phyloP scores from a whole-genome alignment of 2,113 vertebrate species.

The Halichoerus grypus region DNA sequence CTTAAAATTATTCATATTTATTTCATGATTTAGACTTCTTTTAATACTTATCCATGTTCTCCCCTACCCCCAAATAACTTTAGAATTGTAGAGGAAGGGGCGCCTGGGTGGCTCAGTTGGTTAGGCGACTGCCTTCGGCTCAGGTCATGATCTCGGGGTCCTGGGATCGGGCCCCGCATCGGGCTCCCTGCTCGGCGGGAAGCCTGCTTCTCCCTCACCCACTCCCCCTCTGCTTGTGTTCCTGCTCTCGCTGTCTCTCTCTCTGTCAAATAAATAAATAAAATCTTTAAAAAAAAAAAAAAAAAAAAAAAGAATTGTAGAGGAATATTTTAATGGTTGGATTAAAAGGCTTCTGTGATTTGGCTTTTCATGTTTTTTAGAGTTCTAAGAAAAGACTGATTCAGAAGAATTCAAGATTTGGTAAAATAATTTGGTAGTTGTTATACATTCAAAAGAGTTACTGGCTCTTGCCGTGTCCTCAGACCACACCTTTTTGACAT shows the following conservation, averaged over 20 bases:
- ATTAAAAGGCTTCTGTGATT: neutral
- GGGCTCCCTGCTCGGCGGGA: too few species aligned
- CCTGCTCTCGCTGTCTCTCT: too few species aligned
- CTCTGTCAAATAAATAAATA: too few species aligned
- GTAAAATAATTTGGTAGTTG: neutral
- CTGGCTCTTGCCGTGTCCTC: neutral
- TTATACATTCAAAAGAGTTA: conserved; percentile 32
- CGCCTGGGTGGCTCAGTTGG: too few species aligned
- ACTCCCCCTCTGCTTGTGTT: too few species aligned
- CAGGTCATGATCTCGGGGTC: too few species aligned
- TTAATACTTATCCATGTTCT: neutral
- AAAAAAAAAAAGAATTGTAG: too few species aligned
- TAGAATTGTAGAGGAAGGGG: neutral
- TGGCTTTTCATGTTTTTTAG: neutral
- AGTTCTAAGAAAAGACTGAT: conserved; percentile 20
- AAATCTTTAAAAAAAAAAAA: too few species aligned
- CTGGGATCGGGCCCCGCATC: too few species aligned
- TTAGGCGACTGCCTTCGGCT: too few species aligned
- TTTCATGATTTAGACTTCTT: conserved; percentile 23
- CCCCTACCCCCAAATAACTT: neutral
- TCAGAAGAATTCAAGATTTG: conserved; percentile 34
- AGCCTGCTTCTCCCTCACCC: too few species aligned
- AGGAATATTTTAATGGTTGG: neutral
- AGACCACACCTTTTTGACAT: conserved; percentile 19
- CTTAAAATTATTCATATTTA: conserved; percentile 34